Conservation (phyloP, 2,888 invertebrate species). For the Ichneumon xanthorius region DNA sequence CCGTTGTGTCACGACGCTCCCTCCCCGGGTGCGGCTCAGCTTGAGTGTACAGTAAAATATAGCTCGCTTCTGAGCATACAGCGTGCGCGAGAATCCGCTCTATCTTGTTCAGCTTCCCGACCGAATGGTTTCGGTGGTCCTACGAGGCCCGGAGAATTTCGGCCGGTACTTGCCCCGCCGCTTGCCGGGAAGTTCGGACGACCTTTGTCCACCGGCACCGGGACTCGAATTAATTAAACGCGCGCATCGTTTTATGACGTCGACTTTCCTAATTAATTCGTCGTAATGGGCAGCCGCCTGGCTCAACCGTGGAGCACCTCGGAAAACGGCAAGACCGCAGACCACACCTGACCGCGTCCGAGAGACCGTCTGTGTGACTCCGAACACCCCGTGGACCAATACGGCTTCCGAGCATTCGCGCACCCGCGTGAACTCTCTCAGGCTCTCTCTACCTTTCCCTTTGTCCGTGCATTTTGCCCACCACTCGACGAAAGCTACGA, state of each 20-base stretch:
- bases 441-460: background rate
- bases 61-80: background rate
- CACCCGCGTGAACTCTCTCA: background rate
- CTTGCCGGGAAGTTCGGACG: conserved; percentile 62
- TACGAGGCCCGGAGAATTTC: conserved; percentile 53
- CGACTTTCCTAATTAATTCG: conserved; percentile 75
- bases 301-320: conserved; percentile 15
- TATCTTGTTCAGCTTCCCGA: conserved; percentile 52
- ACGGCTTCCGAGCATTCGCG: background rate
- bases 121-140: conserved; percentile 63
- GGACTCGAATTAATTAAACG: conserved; percentile 74
- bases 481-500: background rate
- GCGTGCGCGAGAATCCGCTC: conserved; percentile 15
- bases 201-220: conserved; percentile 67
- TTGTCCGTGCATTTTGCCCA: background rate
- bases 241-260: conserved; percentile 71
- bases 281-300: conserved; percentile 65
- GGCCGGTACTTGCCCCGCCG: conserved; percentile 36
- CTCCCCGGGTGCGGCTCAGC: conserved; percentile 19
- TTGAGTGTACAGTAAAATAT: conserved; percentile 38
- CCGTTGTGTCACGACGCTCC: conserved; percentile 34
- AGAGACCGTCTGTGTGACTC: conserved; percentile 30
- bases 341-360: conserved; percentile 66
- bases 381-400: conserved; percentile 3
- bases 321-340: conserved; percentile 63